Conservation (phyloP, 2,797 vertebrate genomes). For the Notolepis coatsorum region DNA sequence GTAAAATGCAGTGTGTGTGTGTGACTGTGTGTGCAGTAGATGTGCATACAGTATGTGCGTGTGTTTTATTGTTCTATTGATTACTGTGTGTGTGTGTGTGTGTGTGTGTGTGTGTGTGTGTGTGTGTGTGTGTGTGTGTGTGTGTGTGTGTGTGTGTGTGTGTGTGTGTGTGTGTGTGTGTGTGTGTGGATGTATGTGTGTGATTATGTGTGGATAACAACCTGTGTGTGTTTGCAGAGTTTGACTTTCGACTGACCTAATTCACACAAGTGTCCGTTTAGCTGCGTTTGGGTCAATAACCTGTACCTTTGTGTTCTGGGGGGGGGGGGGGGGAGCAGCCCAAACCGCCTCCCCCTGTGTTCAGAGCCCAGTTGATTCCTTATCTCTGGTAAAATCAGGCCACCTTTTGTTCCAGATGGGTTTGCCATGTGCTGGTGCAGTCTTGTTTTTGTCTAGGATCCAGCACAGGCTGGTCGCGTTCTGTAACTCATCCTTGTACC, state of each 20-base stretch:
- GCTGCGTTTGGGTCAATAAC: conserved; percentile 17
- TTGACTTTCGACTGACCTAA: conserved; percentile 63
- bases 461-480: conserved; percentile 3
- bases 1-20: no score
- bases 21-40: no score
- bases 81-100: no score
- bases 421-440: conserved; percentile 45
- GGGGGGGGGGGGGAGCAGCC: conserved; percentile 16
- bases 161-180: background rate
- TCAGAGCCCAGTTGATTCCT: conserved; percentile 12
- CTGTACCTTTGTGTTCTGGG: conserved; percentile 42
- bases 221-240: conserved; percentile 9
- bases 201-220: background rate
- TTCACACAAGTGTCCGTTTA: conserved; percentile 66
- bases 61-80: no score
- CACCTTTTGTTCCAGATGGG: conserved; percentile 59
- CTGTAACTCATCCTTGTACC: conserved; percentile 44
- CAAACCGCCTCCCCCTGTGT: background rate
- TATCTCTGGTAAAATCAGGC: conserved; percentile 56
- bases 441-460: conserved; percentile 51
- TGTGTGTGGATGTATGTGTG: conserved; percentile 13
- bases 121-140: conserved; percentile 18
- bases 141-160: conserved; percentile 9
- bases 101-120: background rate
- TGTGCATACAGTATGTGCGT: no score